Evolutionary conservation across 2,797 vertebrate species (phyloP), one percentile per base, ranked within the genome.

Genomic region (Neoniphon sammara): DNA sequence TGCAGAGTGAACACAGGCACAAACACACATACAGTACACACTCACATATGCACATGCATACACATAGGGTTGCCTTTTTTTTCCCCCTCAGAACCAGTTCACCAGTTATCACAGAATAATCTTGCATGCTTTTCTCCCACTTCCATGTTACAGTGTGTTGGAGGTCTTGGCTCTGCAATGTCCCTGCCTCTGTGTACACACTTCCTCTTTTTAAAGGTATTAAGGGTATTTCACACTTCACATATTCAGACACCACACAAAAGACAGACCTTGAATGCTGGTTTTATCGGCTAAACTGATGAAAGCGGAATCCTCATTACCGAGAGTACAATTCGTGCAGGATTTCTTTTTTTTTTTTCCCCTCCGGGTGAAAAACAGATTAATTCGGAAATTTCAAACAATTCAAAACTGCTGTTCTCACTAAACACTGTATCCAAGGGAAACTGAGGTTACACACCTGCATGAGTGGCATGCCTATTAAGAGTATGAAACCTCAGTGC

Each of bases 41-140:
- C 66, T 56, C 23, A 23, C 39, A 12, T 39, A 18, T 5, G 8
- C 27, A 72, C 7, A 53, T 20, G 14, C 54, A 68, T 27, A 71
- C 57, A 55, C 42, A 60, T 18, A 68, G 66, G 82, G 66, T 86
- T 80, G 85, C 84, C 83, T 73, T 65, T 68, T 81, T 76, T 82
- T n/a, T n/a, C n/a, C n/a, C n/a, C n/a, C 79, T 84, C 70, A 82
- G 72, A 87, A 82, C 81, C 82, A 69, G 79, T 87, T 80, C 73
- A 82, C 77, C 77, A 74, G 72, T 68, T 54, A 82, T 77, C 66
- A 78, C 58, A 71, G 52, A 70, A n/a, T 8, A 39, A n/a, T 67
- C 53, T 34, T 20, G 59, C 49, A 58, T 36, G 30, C 52, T 64
- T 57, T 17, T 60, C 47, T 52, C 53, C 14, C 25, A 12, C 15